Evolutionary conservation across 2,888 invertebrate genomes (phyloP).

Genomic region (Halictus quadricinctus): DNA sequence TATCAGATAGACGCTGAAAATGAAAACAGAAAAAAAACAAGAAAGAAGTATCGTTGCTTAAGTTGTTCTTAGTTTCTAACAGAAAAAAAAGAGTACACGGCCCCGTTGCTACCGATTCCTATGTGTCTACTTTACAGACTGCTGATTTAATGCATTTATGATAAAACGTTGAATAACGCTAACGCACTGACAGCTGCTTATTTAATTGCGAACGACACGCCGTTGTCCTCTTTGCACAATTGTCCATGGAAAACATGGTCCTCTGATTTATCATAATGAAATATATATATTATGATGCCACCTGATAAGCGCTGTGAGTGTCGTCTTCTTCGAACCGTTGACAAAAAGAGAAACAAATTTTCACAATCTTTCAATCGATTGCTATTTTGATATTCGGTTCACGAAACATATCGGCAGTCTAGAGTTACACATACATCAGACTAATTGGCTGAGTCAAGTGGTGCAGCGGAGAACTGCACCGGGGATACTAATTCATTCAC

Average conservation of each 20-base stretch:
- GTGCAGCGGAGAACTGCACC: not conserved
- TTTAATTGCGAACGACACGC: not conserved
- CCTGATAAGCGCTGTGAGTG: not conserved
- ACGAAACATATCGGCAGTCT: constrained; percentile 11
- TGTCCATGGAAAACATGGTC: not conserved
- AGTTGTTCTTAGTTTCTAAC: not conserved
- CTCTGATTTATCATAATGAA: not conserved
- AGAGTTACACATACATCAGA: constrained; percentile 2
- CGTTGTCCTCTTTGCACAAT: constrained; percentile 1
- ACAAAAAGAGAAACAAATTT: not conserved
- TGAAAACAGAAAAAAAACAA: not conserved
- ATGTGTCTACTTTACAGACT: not conserved
- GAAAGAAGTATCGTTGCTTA: not conserved
- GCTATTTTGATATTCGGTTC: not conserved
- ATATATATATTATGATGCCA: not conserved
- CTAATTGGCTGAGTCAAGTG: constrained; percentile 24
- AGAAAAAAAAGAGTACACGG: not conserved
- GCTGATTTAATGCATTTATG: constrained; percentile 7
- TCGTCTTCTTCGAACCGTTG: not conserved
- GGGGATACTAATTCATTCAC: not conserved
- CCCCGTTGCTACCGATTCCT: not conserved
- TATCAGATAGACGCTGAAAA: not conserved
- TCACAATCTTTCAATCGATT: not conserved
- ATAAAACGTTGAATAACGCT: not conserved
- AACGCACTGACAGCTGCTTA: not conserved